Evolutionary conservation across 2,113 vertebrate species (phyloP).

Genomic region (Stigmatopora argus): DNA sequence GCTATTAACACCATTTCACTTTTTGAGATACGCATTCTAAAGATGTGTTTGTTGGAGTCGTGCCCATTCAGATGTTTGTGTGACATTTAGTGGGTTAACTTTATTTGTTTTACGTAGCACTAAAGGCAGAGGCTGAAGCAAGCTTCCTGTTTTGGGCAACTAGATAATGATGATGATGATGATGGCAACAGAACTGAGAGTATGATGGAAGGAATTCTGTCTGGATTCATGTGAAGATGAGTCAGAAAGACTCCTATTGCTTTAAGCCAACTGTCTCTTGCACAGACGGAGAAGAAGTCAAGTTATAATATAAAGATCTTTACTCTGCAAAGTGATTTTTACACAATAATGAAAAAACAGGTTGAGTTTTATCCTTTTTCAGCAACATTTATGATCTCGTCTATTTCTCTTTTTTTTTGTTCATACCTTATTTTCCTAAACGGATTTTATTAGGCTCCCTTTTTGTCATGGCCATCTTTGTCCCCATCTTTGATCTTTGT

Average conservation of each 20-base stretch:
- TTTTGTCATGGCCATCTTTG: slow-evolving; percentile 3
- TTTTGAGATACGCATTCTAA: slow-evolving; percentile 33
- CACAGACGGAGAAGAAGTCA: slow-evolving; percentile 33
- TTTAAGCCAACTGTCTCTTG: slow-evolving; percentile 49
- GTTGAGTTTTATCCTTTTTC: not conserved
- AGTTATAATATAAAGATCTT: slow-evolving; percentile 28
- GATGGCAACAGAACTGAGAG: slow-evolving; percentile 52
- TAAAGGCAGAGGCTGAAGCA: slow-evolving; percentile 49
- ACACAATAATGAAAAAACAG: not conserved
- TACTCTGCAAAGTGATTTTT: slow-evolving; percentile 18
- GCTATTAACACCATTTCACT: slow-evolving; percentile 6
- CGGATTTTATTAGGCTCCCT: slow-evolving; percentile 1
- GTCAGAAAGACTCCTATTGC: slow-evolving; percentile 61
- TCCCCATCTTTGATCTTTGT: slow-evolving; percentile 19
- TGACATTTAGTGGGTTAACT: slow-evolving; percentile 51
- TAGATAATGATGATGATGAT: slow-evolving; percentile 42
- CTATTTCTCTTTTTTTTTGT: no score
- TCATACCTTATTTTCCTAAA: not conserved
- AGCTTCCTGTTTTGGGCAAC: slow-evolving; percentile 59
- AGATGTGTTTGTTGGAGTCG: slow-evolving; percentile 47
- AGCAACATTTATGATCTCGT: not conserved
- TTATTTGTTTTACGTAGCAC: slow-evolving; percentile 57
- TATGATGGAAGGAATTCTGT: slow-evolving; percentile 67
- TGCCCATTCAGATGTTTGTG: slow-evolving; percentile 28
- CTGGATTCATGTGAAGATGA: slow-evolving; percentile 68